Evolutionary conservation across 2,797 vertebrate species (phyloP).

Genomic region (Neopelma chrysocephalum): DNA sequence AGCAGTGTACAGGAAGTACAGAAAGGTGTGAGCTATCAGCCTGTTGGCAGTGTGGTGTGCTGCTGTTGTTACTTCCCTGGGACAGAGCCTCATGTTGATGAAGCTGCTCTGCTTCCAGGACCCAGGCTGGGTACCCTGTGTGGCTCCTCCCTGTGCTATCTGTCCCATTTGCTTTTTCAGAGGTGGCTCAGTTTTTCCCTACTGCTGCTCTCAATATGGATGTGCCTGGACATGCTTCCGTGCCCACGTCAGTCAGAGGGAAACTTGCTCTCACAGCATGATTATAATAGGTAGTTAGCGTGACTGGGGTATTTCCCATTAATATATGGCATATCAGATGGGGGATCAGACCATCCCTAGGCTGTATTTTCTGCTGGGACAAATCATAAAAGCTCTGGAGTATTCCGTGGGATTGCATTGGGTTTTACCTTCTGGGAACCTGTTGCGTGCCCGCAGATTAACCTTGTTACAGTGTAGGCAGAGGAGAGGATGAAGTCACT

Average conservation of each 20-base stretch:
- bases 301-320: neutral
- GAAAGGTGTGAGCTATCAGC: neutral
- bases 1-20: neutral
- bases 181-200: neutral
- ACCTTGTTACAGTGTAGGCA: neutral
- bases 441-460: neutral
- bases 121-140: neutral
- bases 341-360: neutral
- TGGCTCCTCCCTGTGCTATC: neutral
- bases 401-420: neutral
- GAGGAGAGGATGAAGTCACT: neutral
- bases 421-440: neutral
- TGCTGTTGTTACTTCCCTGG: neutral
- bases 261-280: neutral
- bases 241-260: neutral
- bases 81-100: neutral
- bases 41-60: neutral
- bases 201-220: neutral
- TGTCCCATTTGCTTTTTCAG: neutral
- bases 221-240: fast-evolving
- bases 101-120: neutral
- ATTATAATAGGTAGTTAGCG: neutral
- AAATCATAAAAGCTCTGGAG: neutral
- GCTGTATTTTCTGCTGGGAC: neutral
- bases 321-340: too few species aligned